These are phyloP conservation scores for Noctua pronuba DNA, from an alignment of 2,888 invertebrate genomes.

Conservation along the genomic window DNA sequence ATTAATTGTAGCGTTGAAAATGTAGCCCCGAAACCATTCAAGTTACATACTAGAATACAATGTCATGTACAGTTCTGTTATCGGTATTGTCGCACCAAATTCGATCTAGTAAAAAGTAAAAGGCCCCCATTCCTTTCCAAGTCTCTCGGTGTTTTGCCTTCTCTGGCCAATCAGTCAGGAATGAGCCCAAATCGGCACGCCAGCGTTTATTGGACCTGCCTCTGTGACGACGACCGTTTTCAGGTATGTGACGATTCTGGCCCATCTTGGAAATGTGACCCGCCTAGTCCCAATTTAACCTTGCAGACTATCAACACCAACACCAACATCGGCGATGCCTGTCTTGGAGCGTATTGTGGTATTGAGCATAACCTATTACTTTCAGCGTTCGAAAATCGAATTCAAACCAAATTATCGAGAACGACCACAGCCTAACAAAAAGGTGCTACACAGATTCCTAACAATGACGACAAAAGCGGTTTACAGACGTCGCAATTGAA, in stretches of 20 bases:
- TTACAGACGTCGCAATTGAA: constrained; percentile 75
- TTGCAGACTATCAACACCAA: no score
- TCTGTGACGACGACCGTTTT: no score
- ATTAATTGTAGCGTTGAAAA: background rate
- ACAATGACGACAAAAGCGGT: constrained; percentile 62
- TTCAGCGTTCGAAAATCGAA: constrained; percentile 1
- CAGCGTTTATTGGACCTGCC: no score
- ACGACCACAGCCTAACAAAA: constrained; percentile 7
- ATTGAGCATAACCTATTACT: background rate
- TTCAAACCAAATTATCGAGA: background rate
- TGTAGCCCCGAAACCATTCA: background rate
- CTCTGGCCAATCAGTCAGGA: no score
- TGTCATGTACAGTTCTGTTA: background rate
- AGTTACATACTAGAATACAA: background rate
- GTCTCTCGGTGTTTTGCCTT: no score
- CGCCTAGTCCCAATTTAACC: no score
- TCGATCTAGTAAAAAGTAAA: background rate
- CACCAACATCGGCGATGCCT: no score
- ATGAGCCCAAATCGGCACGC: no score
- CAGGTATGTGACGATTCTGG: no score
- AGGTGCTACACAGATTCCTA: constrained; percentile 10
- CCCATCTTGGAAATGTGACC: no score
- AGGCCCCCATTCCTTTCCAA: no score
- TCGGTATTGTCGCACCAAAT: background rate
- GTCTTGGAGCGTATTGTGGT: no score